Conservation (phyloP, 2,797 vertebrate species). For the Pipistrellus pygmaeus region DNA sequence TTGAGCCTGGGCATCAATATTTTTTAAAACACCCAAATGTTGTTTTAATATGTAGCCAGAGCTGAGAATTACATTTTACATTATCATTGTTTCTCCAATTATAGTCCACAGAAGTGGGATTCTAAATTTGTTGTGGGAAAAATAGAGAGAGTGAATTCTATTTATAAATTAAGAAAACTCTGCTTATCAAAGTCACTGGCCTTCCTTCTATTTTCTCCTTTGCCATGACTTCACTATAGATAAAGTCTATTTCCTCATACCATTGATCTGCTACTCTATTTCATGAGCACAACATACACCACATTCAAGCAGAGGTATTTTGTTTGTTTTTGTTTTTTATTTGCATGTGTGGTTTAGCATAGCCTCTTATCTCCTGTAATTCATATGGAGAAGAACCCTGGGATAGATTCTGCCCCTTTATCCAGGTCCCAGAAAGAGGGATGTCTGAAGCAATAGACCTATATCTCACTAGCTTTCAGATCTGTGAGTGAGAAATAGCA, state of each 20-base stretch:
- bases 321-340: background rate
- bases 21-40: background rate
- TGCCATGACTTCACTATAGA: background rate
- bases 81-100: background rate
- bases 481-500: background rate
- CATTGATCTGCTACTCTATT: background rate
- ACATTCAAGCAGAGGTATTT: background rate
- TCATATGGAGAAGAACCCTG: background rate
- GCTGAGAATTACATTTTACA: background rate
- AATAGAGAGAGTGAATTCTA: background rate
- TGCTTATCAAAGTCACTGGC: background rate
- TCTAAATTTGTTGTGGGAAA: background rate
- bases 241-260: background rate
- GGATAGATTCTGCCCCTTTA: background rate
- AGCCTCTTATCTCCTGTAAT: background rate
- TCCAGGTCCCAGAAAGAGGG: background rate
- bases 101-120: background rate
- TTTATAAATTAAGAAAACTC: constrained; percentile 29
- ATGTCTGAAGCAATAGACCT: background rate
- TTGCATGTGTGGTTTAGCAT: background rate
- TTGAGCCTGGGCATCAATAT: background rate
- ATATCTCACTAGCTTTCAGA: background rate
- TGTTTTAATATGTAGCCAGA: background rate
- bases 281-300: background rate
- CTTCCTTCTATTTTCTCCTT: background rate